Base-by-base conservation (phyloP, 2,888 invertebrate species). In the Meganola albula region DNA sequence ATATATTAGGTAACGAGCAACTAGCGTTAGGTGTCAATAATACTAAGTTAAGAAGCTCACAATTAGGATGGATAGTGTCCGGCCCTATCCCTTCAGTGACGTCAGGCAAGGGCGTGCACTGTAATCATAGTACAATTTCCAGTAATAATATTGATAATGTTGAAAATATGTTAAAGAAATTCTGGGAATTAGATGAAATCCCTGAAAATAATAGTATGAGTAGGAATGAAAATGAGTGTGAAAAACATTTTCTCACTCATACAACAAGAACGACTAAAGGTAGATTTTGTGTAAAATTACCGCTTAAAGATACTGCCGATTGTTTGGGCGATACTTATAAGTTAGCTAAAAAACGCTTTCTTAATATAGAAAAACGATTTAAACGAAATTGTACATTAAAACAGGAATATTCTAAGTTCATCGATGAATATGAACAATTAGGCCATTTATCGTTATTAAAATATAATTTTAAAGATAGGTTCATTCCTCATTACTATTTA, bases 401-500 rank as follows among this genome's bases (percentile, higher is more conserved):
- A 22, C 1, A 6, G 1, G 6, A 37, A 21, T 40, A 40, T 7
- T 1, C 8, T 1, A 4, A 34, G 13, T 37, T 37, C 9, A 31
- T 37, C 6, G 2, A 11, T 1, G 37, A 37, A 29, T 37, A 37
- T 12, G 9, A 12, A 0, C 5, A 28, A 1, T 25, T 31, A 23
- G 22, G 14, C 1, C 37, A 37, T 12, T 7, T 37, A 0, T 27
- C 31, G n/a, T 16, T 13, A 2, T 1, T 8, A 2, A 12, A n/a
- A n/a, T n/a, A n/a, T n/a, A n/a, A n/a, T n/a, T n/a, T n/a, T 4
- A 8, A 0, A 21, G 38, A 43, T 11, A 20, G 3, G 8, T 3
- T 3, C 3, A 20, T 20, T 20, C 20, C 20, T 5, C 3, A 3
- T 5, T 65, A 60, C 37, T 67, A 53, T 47, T 28, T 72, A 10